Conservation (phyloP, 2,113 vertebrate species). For the Egretta garzetta region DNA sequence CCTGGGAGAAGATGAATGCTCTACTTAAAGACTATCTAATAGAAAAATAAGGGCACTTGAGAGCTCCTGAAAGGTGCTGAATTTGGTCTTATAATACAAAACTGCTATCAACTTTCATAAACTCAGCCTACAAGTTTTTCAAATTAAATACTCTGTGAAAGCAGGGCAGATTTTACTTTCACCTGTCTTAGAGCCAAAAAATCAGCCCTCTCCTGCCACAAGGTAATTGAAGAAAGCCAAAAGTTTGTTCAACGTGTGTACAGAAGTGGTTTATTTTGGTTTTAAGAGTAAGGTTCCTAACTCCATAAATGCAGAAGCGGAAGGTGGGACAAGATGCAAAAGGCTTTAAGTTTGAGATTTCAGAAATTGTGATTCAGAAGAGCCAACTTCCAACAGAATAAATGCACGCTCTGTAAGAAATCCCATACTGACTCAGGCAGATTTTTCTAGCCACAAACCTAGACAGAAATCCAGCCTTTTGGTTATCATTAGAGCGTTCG, state of each 20-base stretch:
- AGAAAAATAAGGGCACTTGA: slow-evolving; percentile 9
- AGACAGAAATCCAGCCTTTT: slow-evolving; percentile 31
- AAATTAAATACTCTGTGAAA: neutral
- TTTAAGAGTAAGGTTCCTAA: neutral
- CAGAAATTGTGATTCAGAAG: slow-evolving; percentile 6
- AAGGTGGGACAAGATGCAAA: neutral
- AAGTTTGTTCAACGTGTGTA: neutral
- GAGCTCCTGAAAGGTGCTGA: slow-evolving; percentile 6
- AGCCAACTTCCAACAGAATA: neutral
- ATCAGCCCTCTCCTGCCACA: neutral
- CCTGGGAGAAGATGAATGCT: slow-evolving; percentile 29
- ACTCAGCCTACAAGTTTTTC: neutral
- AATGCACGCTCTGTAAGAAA: neutral
- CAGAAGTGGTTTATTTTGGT: slow-evolving; percentile 33
- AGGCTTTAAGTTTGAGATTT: neutral
- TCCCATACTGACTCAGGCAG: neutral
- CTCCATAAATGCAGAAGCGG: neutral
- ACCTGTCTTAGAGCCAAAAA: slow-evolving; percentile 1
- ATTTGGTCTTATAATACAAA: neutral
- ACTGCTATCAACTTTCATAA: neutral
- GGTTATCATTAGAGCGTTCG: neutral
- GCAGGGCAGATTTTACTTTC: neutral
- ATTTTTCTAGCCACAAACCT: slow-evolving; percentile 2
- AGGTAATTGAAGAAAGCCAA: slow-evolving; percentile 49
- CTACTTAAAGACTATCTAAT: neutral